phyloP scores from a whole-genome alignment of 2,113 vertebrate genomes.

The Ascaphus truei region DNA sequence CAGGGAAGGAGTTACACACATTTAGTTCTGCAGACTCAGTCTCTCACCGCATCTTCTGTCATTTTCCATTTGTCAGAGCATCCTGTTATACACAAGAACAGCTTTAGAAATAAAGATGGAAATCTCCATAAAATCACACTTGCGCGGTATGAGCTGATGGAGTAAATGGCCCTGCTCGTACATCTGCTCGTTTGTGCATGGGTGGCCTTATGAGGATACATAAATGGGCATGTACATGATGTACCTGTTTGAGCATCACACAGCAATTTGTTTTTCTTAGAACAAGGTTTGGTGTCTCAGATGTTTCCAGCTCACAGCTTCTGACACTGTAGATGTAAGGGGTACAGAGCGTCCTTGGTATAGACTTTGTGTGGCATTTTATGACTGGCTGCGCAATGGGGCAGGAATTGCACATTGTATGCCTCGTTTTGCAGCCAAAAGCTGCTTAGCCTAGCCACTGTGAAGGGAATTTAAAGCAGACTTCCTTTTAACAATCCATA shows the following conservation, averaged over 20 bases:
- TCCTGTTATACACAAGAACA: conserved; percentile 20
- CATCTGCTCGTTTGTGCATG: conserved; percentile 24
- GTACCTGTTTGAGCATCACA: not conserved
- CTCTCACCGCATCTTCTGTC: conserved; percentile 4
- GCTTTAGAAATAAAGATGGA: conserved; percentile 4
- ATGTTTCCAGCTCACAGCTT: not conserved
- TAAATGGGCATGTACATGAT: conserved; percentile 3
- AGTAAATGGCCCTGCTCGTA: conserved; percentile 24
- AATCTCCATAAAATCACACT: conserved; percentile 31
- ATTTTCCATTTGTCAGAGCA: conserved; percentile 10
- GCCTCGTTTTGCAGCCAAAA: not conserved
- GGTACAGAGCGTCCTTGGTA: not conserved
- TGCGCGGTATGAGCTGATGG: conserved; percentile 17
- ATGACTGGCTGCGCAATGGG: too few relatives aligned
- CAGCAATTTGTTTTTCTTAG: not conserved
- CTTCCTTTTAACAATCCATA: too few relatives aligned
- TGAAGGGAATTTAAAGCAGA: not conserved
- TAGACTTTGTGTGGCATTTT: too few relatives aligned
- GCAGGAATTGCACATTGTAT: too few relatives aligned
- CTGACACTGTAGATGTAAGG: not conserved
- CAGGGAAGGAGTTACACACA: not conserved
- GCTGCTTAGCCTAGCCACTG: not conserved
- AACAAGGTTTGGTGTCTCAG: not conserved
- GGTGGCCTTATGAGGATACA: conserved; percentile 11
- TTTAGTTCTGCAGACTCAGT: not conserved